These are phyloP conservation scores for Mamestra configurata DNA, from an alignment of 1,140 invertebrate genomes.

Conservation along the genomic window DNA sequence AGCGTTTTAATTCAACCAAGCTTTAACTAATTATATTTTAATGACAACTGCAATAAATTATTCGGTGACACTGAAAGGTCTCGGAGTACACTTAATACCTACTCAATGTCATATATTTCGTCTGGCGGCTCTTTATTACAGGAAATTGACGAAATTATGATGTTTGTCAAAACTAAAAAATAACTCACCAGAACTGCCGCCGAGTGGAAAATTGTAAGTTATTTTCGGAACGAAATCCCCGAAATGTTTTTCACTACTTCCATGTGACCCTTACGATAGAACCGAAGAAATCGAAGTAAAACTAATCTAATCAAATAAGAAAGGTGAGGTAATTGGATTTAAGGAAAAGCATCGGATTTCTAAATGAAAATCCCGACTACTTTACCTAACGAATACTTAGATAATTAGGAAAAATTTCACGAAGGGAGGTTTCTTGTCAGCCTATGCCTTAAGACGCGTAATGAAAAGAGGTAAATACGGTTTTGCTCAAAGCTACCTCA, in stretches of 20 bases:
- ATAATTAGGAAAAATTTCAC: slow-evolving; percentile 32
- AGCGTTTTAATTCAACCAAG: not conserved
- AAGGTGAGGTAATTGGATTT: slow-evolving; percentile 18
- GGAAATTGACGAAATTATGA: not conserved
- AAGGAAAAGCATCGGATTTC: not conserved
- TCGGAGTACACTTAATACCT: not conserved
- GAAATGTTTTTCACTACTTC: not conserved
- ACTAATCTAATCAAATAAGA: slow-evolving; percentile 11
- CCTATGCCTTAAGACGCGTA: slow-evolving; percentile 18
- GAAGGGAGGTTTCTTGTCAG: not conserved
- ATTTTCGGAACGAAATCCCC: not conserved
- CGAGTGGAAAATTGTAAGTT: not conserved
- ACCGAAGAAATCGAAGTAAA: not conserved
- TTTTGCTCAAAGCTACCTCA: not conserved
- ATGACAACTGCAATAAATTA: not conserved
- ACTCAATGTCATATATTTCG: slow-evolving; percentile 22
- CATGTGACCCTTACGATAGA: slow-evolving; percentile 17
- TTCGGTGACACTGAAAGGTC: slow-evolving; percentile 17
- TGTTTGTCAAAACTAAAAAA: slow-evolving; percentile 13
- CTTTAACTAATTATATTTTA: not conserved
- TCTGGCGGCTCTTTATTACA: not conserved
- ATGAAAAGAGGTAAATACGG: slow-evolving; percentile 38
- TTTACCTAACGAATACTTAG: slow-evolving; percentile 29
- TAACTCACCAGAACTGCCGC: not conserved
- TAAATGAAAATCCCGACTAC: slow-evolving; percentile 10